Conservation (phyloP, 2,888 invertebrate genomes). For the Caradrina clavipalpis region DNA sequence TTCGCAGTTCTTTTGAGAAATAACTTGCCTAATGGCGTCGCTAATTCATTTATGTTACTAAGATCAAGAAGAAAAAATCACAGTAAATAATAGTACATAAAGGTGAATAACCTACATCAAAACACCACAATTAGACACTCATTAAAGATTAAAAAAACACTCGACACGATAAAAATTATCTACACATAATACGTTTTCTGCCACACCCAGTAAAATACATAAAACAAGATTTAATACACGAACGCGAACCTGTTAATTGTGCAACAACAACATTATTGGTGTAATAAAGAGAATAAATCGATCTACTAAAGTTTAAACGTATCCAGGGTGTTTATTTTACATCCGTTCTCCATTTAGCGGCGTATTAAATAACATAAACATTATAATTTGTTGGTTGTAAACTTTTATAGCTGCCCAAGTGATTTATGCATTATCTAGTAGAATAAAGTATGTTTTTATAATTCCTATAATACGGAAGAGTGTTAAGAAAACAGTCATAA, state of each 20-base stretch:
- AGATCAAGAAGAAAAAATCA: not conserved
- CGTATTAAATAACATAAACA: slow-evolving; percentile 49
- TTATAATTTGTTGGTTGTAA: slow-evolving; percentile 52
- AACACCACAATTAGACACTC: slow-evolving; percentile 9
- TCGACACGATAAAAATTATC: slow-evolving; percentile 39
- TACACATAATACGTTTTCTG: slow-evolving; percentile 27
- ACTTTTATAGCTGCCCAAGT: slow-evolving; percentile 36
- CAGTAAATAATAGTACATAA: not conserved
- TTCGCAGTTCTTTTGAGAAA: not conserved
- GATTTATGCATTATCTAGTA: slow-evolving; percentile 56
- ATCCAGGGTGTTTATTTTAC: slow-evolving; percentile 54
- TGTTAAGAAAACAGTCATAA: slow-evolving; percentile 60
- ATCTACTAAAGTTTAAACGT: slow-evolving; percentile 40
- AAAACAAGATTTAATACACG: slow-evolving; percentile 51
- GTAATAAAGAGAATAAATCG: slow-evolving; percentile 59
- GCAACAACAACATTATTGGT: slow-evolving; percentile 50
- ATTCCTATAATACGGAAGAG: slow-evolving; percentile 51
- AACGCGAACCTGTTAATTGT: slow-evolving; percentile 43
- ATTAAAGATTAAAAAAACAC: slow-evolving; percentile 26
- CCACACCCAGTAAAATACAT: slow-evolving; percentile 44
- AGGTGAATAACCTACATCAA: slow-evolving; percentile 35
- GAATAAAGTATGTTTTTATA: slow-evolving; percentile 53
- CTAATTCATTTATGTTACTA: too few species aligned
- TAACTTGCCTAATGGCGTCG: not conserved
- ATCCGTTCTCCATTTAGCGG: slow-evolving; percentile 41